A percentile compares a stretch with the other conserved stretches of the same genome.
These are phyloP conservation scores for Chelon labrosus DNA, from an alignment of 2,797 vertebrate genomes.

Conservation along the genomic window DNA sequence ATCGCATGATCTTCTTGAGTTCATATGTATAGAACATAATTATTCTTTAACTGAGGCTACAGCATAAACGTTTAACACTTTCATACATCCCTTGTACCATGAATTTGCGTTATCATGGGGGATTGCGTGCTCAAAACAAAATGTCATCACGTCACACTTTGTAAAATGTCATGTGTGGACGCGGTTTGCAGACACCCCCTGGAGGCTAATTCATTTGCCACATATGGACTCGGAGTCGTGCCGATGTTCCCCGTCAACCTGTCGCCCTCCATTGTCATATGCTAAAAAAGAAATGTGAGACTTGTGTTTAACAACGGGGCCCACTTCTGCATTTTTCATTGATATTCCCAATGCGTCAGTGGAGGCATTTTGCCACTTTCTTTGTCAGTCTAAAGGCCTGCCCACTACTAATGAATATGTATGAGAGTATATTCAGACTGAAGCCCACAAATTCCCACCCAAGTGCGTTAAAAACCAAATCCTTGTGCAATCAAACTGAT, in stretches of 20 bases:
- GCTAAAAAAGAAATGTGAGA: not conserved
- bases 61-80: not conserved
- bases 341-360: slow-evolving; percentile 51
- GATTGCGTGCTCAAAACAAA: not conserved
- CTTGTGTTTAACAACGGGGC: slow-evolving; percentile 10
- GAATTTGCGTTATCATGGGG: slow-evolving; percentile 14
- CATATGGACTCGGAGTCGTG: not conserved
- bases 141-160: slow-evolving; percentile 16
- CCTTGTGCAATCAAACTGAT: slow-evolving; percentile 14
- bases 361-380: slow-evolving; percentile 50
- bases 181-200: slow-evolving; percentile 2
- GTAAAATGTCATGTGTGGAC: slow-evolving; percentile 3
- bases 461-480: slow-evolving; percentile 14
- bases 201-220: slow-evolving; percentile 15
- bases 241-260: slow-evolving; percentile 4
- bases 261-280: not conserved
- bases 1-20: not conserved
- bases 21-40: slow-evolving; percentile 1
- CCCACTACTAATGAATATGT: slow-evolving; percentile 57
- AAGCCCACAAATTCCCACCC: slow-evolving; percentile 18
- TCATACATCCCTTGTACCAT: not conserved
- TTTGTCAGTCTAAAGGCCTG: slow-evolving; percentile 45
- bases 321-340: slow-evolving; percentile 47
- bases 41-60: not conserved
- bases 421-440: slow-evolving; percentile 49